Conservation (phyloP, 2,797 vertebrate species). For the Hydrolagus colliei region DNA sequence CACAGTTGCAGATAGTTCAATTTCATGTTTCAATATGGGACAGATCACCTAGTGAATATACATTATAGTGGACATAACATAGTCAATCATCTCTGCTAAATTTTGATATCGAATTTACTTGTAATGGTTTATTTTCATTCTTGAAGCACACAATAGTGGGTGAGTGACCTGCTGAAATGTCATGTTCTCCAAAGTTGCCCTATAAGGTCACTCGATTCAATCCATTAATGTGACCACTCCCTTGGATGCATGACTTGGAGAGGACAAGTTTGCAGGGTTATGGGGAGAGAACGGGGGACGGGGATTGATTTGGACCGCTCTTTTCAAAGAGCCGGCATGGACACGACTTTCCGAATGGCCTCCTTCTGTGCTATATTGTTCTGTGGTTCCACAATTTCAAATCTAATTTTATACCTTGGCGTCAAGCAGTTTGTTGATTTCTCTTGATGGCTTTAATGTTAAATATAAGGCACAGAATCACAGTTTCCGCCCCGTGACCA, state of each 20-base stretch:
- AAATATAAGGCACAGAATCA: too few relatives aligned
- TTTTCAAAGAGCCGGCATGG: background rate
- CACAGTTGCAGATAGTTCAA: too few relatives aligned
- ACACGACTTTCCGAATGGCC: background rate
- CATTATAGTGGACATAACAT: too few relatives aligned
- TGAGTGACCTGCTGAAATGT: constrained; percentile 14
- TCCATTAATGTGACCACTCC: constrained; percentile 4
- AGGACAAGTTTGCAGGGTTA: background rate
- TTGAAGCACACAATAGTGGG: background rate
- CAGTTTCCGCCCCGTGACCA: too few relatives aligned
- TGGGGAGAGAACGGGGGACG: background rate
- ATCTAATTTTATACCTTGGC: background rate
- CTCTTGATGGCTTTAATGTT: too few relatives aligned
- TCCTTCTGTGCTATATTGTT: background rate
- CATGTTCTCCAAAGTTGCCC: background rate
- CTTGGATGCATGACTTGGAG: background rate
- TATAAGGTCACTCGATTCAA: background rate
- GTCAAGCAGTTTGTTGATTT: background rate
- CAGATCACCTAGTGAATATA: too few relatives aligned
- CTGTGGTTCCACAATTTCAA: too few relatives aligned
- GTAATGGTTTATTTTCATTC: too few relatives aligned
- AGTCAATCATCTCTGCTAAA: too few relatives aligned
- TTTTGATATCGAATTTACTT: too few relatives aligned
- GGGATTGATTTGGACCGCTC: background rate
- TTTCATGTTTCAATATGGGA: too few relatives aligned